These are phyloP conservation scores for Tragopan temminckii DNA, from an alignment of 2,797 vertebrate species.

Conservation along the genomic window DNA sequence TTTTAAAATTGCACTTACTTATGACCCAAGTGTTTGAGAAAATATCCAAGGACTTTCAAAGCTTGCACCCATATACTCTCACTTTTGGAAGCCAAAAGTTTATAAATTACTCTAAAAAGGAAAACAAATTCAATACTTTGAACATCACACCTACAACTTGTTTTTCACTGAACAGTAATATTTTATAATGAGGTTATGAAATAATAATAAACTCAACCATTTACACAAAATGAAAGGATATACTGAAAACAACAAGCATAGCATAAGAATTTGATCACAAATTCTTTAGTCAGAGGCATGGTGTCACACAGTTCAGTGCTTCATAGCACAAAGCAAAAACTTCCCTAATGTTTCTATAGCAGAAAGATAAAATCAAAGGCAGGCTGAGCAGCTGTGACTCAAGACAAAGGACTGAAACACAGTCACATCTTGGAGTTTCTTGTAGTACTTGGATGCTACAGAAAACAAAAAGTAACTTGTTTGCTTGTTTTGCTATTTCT, in stretches of 20 bases:
- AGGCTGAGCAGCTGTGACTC: not conserved
- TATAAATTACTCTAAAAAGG: conserved; percentile 92
- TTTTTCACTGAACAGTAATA: not conserved
- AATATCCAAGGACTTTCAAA: conserved; percentile 96
- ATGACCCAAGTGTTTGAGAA: conserved; percentile 96
- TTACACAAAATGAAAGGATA: not conserved
- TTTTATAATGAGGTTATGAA: not conserved
- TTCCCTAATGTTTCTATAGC: not conserved
- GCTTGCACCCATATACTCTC: conserved; percentile 97
- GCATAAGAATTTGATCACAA: rapidly evolving
- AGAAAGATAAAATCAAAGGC: not conserved
- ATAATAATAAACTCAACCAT: not conserved
- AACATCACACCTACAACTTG: not conserved
- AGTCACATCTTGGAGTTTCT: not conserved
- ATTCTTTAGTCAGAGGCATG: not conserved
- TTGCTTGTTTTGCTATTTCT: not conserved
- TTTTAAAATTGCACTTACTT: conserved; percentile 88
- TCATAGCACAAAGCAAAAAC: not conserved
- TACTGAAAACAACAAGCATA: not conserved
- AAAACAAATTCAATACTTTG: not conserved
- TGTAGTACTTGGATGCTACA: not conserved
- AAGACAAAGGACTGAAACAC: not conserved
- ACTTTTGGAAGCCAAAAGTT: conserved; percentile 95
- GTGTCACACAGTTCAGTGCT: not conserved
- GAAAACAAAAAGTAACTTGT: not conserved